phyloP scores from a whole-genome alignment of 2,888 invertebrate genomes.

The Pollenia labialis region DNA sequence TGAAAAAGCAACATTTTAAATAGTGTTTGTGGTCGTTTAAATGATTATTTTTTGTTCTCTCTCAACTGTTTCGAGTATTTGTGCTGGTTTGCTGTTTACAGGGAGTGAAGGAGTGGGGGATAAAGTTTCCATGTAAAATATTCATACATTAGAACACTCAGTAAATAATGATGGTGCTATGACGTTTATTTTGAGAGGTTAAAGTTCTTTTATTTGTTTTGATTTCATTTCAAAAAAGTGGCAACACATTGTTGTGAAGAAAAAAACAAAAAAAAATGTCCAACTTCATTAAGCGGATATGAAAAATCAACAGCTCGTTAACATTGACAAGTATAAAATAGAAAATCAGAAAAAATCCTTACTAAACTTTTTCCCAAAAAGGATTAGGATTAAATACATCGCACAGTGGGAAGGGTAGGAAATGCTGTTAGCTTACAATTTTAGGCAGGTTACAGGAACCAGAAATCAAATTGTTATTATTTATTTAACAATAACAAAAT shows the following conservation, averaged over 20 bases:
- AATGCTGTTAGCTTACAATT: conserved; percentile 13
- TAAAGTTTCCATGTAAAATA: background rate
- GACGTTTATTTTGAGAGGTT: conserved; percentile 4
- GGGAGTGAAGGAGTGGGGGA: background rate
- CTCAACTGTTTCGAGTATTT: conserved; percentile 49
- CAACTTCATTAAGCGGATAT: conserved; percentile 46
- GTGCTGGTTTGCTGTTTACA: conserved; percentile 2
- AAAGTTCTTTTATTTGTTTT: conserved; percentile 11
- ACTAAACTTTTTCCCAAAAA: background rate
- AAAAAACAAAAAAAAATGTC: conserved; percentile 23
- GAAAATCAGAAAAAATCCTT: conserved; percentile 16
- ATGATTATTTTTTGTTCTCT: background rate
- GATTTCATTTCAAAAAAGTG: conserved; percentile 8
- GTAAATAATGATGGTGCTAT: conserved; percentile 58
- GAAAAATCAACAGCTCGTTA: conserved; percentile 63
- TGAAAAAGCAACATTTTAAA: conserved; percentile 61
- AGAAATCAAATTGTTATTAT: conserved; percentile 58
- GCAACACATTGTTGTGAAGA: conserved; percentile 43
- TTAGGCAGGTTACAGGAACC: conserved; percentile 34
- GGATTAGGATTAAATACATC: conserved; percentile 39
- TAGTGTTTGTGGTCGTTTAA: conserved; percentile 63
- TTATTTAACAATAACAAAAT: conserved; percentile 26
- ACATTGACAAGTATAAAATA: conserved; percentile 26
- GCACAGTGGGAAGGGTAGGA: background rate
- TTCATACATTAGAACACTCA: background rate